A percentile compares a stretch with the other conserved stretches of the same genome.
Evolutionary conservation across 2,888 invertebrate genomes (phyloP).

Genomic region (Scrobipalpa atriplicella): DNA sequence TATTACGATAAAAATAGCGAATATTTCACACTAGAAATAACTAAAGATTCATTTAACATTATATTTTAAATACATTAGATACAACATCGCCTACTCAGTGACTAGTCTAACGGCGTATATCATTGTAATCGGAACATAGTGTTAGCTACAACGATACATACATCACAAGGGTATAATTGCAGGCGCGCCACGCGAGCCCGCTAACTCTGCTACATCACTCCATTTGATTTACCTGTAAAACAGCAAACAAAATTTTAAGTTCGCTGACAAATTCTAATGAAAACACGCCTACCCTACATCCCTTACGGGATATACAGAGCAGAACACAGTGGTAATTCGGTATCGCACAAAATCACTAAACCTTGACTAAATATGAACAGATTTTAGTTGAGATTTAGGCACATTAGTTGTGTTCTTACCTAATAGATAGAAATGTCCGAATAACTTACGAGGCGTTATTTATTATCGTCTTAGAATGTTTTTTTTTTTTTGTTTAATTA

Average conservation of each 20-base stretch:
- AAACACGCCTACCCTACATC: not conserved
- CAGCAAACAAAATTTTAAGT: not conserved
- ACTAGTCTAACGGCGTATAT: conserved; percentile 79
- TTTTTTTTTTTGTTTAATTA: no score
- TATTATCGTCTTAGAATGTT: no score
- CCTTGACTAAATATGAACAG: no score
- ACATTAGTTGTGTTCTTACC: no score
- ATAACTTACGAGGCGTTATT: no score
- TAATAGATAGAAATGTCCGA: no score
- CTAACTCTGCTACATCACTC: not conserved
- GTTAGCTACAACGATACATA: conserved; percentile 74
- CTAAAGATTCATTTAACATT: conserved; percentile 76
- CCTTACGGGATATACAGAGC: no score
- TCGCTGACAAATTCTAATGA: not conserved
- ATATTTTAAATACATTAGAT: conserved; percentile 68
- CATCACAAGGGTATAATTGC: conserved; percentile 62
- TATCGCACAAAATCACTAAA: no score
- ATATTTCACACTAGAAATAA: conserved; percentile 75
- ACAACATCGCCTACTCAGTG: conserved; percentile 79
- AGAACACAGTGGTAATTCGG: no score
- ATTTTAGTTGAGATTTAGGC: no score
- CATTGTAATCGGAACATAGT: conserved; percentile 68
- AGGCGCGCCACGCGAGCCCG: conserved; percentile 39
- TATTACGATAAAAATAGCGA: conserved; percentile 69
- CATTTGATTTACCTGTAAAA: not conserved